Conservation (phyloP, 2,797 vertebrate species). For the Gadopsis marmoratus region DNA sequence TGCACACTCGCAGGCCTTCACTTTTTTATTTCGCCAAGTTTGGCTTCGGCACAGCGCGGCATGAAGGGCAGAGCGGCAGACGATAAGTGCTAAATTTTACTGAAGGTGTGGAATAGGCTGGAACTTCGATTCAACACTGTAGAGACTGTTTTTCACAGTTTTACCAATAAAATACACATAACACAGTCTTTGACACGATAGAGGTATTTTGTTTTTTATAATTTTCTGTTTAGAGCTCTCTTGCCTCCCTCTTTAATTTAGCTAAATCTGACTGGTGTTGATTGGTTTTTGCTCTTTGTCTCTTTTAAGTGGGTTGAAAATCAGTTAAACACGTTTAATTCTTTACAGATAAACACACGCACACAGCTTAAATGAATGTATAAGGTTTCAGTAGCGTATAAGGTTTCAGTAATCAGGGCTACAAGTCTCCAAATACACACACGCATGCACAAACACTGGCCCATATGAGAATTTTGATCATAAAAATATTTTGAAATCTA, state of each 20-base stretch:
- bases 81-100: constrained; percentile 51
- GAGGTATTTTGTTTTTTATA: background rate
- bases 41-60: constrained; percentile 61
- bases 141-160: background rate
- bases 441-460: background rate
- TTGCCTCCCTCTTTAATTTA: background rate
- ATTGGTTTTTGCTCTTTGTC: background rate
- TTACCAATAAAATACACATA: background rate
- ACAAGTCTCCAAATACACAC: background rate
- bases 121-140: constrained; percentile 1
- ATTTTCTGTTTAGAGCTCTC: background rate
- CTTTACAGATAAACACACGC: background rate
- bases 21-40: constrained; percentile 78
- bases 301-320: background rate
- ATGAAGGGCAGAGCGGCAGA: constrained; percentile 73
- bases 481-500: background rate
- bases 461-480: background rate
- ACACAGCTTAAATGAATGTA: background rate
- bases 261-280: background rate
- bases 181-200: background rate
- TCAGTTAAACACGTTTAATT: background rate
- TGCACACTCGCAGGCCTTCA: constrained; percentile 76
- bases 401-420: background rate
- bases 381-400: no score
- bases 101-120: constrained; percentile 22